Base-by-base conservation (phyloP, 2,113 vertebrate genomes). In the Perca fluviatilis region DNA sequence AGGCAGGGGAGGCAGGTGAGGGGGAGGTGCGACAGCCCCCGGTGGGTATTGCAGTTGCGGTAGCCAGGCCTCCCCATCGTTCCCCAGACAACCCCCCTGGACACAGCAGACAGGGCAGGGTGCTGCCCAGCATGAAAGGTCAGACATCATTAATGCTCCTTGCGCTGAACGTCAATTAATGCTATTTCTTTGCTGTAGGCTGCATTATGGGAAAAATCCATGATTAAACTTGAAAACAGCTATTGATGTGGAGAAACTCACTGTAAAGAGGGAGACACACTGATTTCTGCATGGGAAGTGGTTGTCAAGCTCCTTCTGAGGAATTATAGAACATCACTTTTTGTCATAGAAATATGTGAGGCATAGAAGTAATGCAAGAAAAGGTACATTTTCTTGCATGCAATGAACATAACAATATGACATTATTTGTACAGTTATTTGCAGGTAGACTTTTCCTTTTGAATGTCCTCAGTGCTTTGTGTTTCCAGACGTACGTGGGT, bases 11-110 rank as follows among this genome's bases (percentile, higher is more conserved):
- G 46, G 94, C 92, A 6, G 94, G 96, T 0, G 97, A 98, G 21
- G 96, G 96, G 0, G 98, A 99, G 93, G 98, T 98, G 85, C 95
- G 98, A 53, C 98, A 99, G 94, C 98, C 98, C 0, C 98, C 98
- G 0, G 97, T 99, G 58, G 98, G 98, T 74, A 99, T 99, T 9
- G 98, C 98, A 0, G 97, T 99, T 73, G 98, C 98, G 0, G 95
- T 99, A 75, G 97, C 98, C 7, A 95, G 98, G 83, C 96, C 97
- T 0, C 95, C 93, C 30, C 96, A 95, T 66, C 96, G 97, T 19
- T 96, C 95, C 0, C 88, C 93, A 13, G 94, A 96, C 82, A 95
- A 95, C 19, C 69, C 93, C 25, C 57, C 93, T 11, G 88, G 94
- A 86, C 87, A 90, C 5, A 94, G 93, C 83, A 93, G 97, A 80